Evolutionary conservation across 2,797 vertebrate species (phyloP).

Genomic region (Pantherophis vulpinus): DNA sequence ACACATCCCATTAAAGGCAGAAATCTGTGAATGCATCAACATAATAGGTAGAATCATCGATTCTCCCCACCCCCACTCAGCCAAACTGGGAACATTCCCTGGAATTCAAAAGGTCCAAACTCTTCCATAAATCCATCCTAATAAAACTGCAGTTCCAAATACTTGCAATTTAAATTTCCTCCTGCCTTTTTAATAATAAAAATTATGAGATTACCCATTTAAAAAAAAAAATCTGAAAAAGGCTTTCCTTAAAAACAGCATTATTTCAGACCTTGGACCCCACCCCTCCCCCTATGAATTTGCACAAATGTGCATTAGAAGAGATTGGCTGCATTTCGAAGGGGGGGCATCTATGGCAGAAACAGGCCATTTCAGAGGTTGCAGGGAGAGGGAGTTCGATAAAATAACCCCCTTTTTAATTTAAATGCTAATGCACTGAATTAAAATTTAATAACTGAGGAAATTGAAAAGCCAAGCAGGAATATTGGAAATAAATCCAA

Average conservation of each 20-base stretch:
- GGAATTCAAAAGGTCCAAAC: fast-evolving
- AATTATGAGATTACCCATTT: conserved; percentile 1
- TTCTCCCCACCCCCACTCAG: background rate
- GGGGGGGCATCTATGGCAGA: conserved; percentile 71
- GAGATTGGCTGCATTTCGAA: conserved; percentile 71
- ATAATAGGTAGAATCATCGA: background rate
- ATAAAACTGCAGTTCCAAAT: background rate
- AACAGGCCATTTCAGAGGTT: conserved; percentile 75
- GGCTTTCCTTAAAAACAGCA: conserved; percentile 71
- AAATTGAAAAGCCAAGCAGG: conserved; percentile 99
- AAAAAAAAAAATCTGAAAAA: conserved; percentile 35
- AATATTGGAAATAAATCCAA: conserved; percentile 99
- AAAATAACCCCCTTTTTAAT: conserved; percentile 97
- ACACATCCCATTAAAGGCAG: background rate
- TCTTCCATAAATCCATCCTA: fast-evolving
- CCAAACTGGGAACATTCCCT: background rate
- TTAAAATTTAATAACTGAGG: conserved; percentile 99
- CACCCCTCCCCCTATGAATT: conserved; percentile 61
- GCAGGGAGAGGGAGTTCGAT: conserved; percentile 82
- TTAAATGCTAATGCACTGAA: conserved; percentile 99
- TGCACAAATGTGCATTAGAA: conserved; percentile 76
- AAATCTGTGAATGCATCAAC: background rate
- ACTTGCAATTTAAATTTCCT: background rate
- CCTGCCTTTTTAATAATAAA: background rate
- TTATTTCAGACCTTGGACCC: conserved; percentile 77